These are phyloP conservation scores for Siniperca scherzeri DNA, from an alignment of 2,797 vertebrate genomes.

Conservation along the genomic window DNA sequence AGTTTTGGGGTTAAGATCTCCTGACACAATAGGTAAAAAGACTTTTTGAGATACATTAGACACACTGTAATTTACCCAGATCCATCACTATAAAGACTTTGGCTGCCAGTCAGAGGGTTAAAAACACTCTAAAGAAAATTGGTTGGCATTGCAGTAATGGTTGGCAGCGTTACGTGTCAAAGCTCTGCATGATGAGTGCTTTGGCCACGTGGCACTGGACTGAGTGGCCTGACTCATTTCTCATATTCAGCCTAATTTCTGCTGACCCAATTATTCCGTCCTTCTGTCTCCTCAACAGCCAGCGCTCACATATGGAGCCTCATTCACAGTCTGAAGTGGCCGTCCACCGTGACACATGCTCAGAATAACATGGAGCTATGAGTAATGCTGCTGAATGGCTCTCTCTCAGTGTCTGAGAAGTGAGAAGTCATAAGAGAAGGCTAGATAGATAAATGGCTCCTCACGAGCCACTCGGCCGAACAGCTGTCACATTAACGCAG, in stretches of 20 bases:
- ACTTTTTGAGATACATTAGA: neutral
- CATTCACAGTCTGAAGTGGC: slow-evolving; percentile 20
- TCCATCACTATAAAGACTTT: slow-evolving; percentile 4
- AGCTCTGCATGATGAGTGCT: neutral
- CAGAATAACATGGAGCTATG: neutral
- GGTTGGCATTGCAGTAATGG: neutral
- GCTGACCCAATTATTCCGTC: slow-evolving; percentile 62
- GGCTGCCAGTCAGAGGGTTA: slow-evolving; percentile 9
- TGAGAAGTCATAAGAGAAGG: slow-evolving; percentile 2
- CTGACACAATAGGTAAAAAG: neutral
- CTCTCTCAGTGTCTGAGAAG: neutral
- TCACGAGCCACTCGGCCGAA: slow-evolving; percentile 4
- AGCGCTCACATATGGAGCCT: slow-evolving; percentile 11
- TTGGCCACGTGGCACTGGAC: neutral
- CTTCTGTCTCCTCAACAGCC: slow-evolving; percentile 33
- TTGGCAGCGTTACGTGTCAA: neutral
- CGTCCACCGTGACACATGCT: neutral
- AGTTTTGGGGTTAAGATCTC: neutral
- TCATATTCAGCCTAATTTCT: slow-evolving; percentile 45
- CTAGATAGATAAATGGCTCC: slow-evolving; percentile 4
- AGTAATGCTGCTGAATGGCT: slow-evolving; percentile 4
- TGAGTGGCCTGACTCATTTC: slow-evolving; percentile 42
- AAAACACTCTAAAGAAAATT: neutral
- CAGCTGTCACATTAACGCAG: slow-evolving; percentile 29
- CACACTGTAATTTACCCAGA: neutral